A percentile compares a stretch with the other conserved stretches of the same genome.
phyloP scores from a whole-genome alignment of 2,888 invertebrate species.

The Chrysopilus asiliformis region DNA sequence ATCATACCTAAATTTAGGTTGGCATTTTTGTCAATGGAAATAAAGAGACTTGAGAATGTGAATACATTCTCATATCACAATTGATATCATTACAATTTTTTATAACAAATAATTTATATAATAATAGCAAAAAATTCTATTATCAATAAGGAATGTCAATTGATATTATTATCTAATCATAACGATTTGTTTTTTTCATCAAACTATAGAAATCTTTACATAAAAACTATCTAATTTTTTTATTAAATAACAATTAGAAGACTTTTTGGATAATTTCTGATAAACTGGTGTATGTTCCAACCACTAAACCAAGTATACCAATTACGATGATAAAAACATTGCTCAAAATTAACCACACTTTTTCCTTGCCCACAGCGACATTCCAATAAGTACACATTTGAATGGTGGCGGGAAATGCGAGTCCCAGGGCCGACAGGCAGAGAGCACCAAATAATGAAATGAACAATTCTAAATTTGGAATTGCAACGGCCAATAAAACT shows the following conservation, averaged over 20 bases:
- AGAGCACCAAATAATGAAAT: slow-evolving; percentile 77
- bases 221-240: too few relatives aligned
- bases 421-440: slow-evolving; percentile 73
- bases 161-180: too few relatives aligned
- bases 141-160: too few relatives aligned
- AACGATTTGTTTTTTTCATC: too few relatives aligned
- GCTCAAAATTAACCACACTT: slow-evolving; percentile 45
- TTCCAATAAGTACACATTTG: slow-evolving; percentile 75
- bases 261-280: slow-evolving; percentile 43
- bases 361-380: slow-evolving; percentile 41
- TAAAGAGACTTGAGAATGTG: too few relatives aligned
- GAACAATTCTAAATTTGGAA: slow-evolving; percentile 73
- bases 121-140: too few relatives aligned
- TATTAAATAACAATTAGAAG: slow-evolving; percentile 1
- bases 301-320: slow-evolving; percentile 51
- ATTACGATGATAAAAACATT: slow-evolving; percentile 50
- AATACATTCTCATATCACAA: too few relatives aligned
- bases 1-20: too few relatives aligned
- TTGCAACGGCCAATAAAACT: slow-evolving; percentile 74
- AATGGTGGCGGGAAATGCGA: slow-evolving; percentile 82
- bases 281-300: slow-evolving; percentile 57
- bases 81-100: too few relatives aligned
- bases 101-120: too few relatives aligned
- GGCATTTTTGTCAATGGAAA: too few relatives aligned
- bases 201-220: too few relatives aligned